Evolutionary conservation across 2,888 invertebrate species (phyloP).

Genomic region (Pollenia angustigena): DNA sequence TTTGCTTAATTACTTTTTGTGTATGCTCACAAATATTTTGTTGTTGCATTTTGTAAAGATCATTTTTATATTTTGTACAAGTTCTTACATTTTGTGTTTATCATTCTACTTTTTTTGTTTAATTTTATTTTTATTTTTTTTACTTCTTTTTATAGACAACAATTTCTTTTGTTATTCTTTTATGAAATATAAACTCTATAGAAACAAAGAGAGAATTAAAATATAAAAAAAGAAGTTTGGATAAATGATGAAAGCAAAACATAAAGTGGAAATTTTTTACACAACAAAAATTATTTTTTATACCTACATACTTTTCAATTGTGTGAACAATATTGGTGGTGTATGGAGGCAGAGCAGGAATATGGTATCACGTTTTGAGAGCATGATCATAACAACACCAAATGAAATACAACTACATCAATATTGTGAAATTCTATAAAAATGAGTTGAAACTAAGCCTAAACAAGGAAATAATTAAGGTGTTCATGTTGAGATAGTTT

Average conservation of each 20-base stretch:
- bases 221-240: constrained; percentile 52
- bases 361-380: constrained; percentile 64
- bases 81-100: constrained; percentile 40
- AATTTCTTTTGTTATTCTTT: constrained; percentile 47
- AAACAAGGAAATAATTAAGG: constrained; percentile 56
- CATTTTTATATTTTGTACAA: constrained; percentile 25
- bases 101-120: constrained; percentile 20
- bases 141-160: constrained; percentile 8
- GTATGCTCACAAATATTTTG: constrained; percentile 10
- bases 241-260: constrained; percentile 67
- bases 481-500: constrained; percentile 21
- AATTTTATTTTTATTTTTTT: too few relatives aligned
- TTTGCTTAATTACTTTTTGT: constrained; percentile 32
- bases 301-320: constrained; percentile 2
- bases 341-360: constrained; percentile 37
- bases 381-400: constrained; percentile 61
- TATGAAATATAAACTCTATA: background rate
- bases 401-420: background rate
- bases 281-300: constrained; percentile 20
- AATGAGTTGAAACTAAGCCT: constrained; percentile 32
- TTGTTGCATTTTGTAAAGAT: constrained; percentile 13
- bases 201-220: constrained; percentile 34
- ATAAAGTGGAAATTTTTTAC: constrained; percentile 54
- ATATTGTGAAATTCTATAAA: constrained; percentile 1
- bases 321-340: background rate